phyloP scores from a whole-genome alignment of 2,797 vertebrate genomes.

The Vipera ursinii region DNA sequence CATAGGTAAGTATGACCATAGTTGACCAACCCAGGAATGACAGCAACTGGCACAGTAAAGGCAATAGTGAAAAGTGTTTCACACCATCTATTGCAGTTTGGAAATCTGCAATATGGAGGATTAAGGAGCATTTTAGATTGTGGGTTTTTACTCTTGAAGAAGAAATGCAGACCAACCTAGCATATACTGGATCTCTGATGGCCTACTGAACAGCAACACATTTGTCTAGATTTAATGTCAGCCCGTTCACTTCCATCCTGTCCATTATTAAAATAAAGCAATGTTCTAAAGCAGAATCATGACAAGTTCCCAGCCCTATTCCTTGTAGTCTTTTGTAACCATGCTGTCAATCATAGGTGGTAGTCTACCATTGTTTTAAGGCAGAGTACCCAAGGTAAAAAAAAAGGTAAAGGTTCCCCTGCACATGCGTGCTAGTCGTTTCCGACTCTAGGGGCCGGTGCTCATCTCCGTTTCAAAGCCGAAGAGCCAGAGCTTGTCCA shows the following conservation, averaged over 20 bases:
- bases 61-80: neutral
- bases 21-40: neutral
- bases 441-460: too few species aligned
- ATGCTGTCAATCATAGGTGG: neutral
- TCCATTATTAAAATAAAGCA: neutral
- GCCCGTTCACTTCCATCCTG: neutral
- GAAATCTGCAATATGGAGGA: neutral
- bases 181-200: neutral
- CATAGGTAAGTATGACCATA: neutral
- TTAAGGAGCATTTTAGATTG: neutral
- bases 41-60: neutral
- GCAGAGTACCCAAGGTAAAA: neutral
- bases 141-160: neutral
- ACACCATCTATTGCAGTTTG: neutral
- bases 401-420: too few species aligned
- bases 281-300: neutral
- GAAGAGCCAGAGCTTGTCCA: too few species aligned
- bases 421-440: too few species aligned
- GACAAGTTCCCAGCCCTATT: neutral
- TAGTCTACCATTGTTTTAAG: neutral
- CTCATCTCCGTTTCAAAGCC: too few species aligned
- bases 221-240: neutral
- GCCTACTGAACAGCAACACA: neutral
- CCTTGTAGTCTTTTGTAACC: neutral
- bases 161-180: neutral